Evolutionary conservation across 2,888 invertebrate genomes (phyloP).

Genomic region (Pinctada fucata): DNA sequence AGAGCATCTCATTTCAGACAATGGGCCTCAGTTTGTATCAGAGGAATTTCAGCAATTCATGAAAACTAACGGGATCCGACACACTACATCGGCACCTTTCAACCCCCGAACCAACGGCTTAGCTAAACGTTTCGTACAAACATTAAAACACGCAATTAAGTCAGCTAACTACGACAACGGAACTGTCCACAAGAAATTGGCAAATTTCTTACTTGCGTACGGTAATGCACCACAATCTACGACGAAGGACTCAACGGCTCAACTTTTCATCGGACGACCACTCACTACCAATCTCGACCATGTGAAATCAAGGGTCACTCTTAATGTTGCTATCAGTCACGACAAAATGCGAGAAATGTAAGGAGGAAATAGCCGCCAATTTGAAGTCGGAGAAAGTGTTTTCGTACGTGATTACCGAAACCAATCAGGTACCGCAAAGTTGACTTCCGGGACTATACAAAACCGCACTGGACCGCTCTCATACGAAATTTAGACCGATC

Average conservation of each 20-base stretch:
- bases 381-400: neutral
- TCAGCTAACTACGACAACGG: conserved; percentile 23
- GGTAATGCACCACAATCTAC: conserved; percentile 35
- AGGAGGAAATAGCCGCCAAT: neutral
- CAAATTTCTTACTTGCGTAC: conserved; percentile 23
- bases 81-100: conserved; percentile 43
- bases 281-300: neutral
- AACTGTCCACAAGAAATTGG: neutral
- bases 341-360: neutral
- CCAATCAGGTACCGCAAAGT: neutral
- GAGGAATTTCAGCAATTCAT: conserved; percentile 33
- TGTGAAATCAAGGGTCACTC: neutral
- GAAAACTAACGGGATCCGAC: conserved; percentile 44
- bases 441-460: neutral
- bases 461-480: neutral
- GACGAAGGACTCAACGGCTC: conserved; percentile 36
- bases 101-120: conserved; percentile 48
- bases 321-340: neutral
- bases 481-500: neutral
- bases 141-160: conserved; percentile 49
- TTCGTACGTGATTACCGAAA: neutral
- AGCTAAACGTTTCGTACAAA: conserved; percentile 48
- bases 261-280: conserved; percentile 41
- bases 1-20: conserved; percentile 42
- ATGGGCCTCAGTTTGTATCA: conserved; percentile 46